A percentile compares a stretch with the other conserved stretches of the same genome.
Conservation (phyloP, 2,113 vertebrate genomes). For the Sylvilagus bachmani region DNA sequence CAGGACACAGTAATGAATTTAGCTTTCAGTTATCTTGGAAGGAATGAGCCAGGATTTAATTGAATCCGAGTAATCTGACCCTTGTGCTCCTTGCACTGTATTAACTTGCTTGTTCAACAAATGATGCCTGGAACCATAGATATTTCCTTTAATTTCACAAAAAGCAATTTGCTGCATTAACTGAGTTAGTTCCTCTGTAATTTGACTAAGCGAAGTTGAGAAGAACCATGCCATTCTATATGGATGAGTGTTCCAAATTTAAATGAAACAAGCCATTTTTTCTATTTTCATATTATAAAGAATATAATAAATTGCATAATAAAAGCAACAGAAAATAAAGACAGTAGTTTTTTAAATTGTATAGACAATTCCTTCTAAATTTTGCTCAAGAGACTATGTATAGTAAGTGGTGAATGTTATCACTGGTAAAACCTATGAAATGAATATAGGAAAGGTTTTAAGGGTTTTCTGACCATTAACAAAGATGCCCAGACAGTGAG, state of each 20-base stretch:
- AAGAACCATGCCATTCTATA: neutral
- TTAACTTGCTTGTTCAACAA: slow-evolving; percentile 7
- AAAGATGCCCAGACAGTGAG: neutral
- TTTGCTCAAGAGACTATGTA: neutral
- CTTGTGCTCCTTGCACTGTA: neutral
- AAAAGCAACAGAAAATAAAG: slow-evolving; percentile 7
- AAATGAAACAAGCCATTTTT: neutral
- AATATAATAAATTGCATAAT: neutral
- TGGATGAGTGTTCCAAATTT: slow-evolving; percentile 43
- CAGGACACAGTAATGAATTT: neutral
- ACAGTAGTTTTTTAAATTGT: neutral
- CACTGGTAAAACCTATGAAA: neutral
- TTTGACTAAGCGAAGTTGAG: slow-evolving; percentile 16
- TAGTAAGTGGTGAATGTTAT: neutral
- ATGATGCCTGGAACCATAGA: neutral
- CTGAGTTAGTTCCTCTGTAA: neutral
- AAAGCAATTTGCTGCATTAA: slow-evolving; percentile 46
- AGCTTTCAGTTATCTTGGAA: neutral
- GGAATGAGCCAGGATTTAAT: slow-evolving; percentile 24
- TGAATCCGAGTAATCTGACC: slow-evolving; percentile 33
- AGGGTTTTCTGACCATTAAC: neutral
- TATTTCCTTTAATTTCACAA: slow-evolving; percentile 42
- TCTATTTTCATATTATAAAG: neutral
- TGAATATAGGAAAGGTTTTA: neutral
- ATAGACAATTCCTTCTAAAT: neutral